Base-by-base conservation (phyloP, 2,888 invertebrate genomes). In the Itoplectis maculator region DNA sequence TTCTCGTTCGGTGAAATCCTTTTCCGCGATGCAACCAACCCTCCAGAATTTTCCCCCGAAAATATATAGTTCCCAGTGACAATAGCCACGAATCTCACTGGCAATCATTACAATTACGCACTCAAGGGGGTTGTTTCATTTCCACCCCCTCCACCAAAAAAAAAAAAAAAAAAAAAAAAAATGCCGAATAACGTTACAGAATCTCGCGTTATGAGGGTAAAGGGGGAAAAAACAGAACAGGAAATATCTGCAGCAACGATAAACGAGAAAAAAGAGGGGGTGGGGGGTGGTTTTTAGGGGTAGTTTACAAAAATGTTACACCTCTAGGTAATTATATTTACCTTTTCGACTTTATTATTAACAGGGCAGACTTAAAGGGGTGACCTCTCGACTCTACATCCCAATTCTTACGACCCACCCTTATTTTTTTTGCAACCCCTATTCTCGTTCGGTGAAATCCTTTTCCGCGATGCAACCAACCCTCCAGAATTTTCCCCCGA, bases 161-260 rank as follows among this genome's bases (percentile, higher is more conserved):
- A 82, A 2, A 5, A n/a, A n/a, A n/a, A n/a, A 82, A 70, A 82
- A 82, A 80, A 49, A 35, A 51, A 54, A 45, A 56, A 70, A 59
- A 68, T 45, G n/a, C 42, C 18, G 35, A 59, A 72, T 61, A 15
- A 59, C 66, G 35, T 79, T 74, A 20, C 69, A 23, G 66, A 23
- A 51, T 54, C 59, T 63, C 40, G 45, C 69, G 74, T 69, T 79
- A 63, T 61, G 49, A 66, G 66, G 56, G 37, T 37, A 59, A 15
- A 68, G 5, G 59, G 40, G 18, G 37, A 29, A 29, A 29, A 29
- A 29, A 29, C 29, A 29, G 29, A 29, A 5, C 29, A 29, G 29
- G 73, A 76, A 74, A 83, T 80, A 83, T 79, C 79, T 74, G 79
- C 68, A 77, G 68, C 66, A 68, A 45, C 85, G 85, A 80, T 81